Percentiles rank a stretch among this genome's conserved stretches.
Conservation (phyloP, 2,888 invertebrate genomes). For the Drosophila emarginata region DNA sequence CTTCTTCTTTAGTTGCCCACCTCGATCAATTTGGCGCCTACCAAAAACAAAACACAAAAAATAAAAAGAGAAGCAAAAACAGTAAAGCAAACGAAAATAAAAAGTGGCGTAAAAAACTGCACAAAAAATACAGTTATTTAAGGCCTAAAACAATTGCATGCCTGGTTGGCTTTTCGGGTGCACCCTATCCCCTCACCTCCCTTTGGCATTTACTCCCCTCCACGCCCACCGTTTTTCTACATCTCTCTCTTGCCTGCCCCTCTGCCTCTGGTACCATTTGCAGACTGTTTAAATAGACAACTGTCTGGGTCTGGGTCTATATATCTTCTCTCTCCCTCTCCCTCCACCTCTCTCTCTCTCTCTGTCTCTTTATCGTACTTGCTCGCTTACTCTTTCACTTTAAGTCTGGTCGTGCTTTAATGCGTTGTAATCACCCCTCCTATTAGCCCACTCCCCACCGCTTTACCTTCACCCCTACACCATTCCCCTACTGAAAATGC, state of each 20-base stretch:
- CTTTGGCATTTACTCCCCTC: not conserved
- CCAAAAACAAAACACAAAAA: conserved; percentile 21
- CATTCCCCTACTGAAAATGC: conserved; percentile 37
- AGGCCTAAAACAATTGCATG: conserved; percentile 69
- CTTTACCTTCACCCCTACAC: not conserved
- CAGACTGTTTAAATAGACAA: conserved; percentile 57
- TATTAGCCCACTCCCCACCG: not conserved
- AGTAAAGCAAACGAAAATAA: not conserved
- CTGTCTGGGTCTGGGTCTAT: conserved; percentile 53
- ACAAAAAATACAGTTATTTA: conserved; percentile 62
- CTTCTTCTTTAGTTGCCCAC: not conserved
- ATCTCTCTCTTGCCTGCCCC: conserved; percentile 9
- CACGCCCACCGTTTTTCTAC: not conserved
- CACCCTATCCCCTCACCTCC: conserved; percentile 4
- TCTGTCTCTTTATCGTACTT: not conserved
- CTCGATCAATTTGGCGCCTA: conserved; percentile 53
- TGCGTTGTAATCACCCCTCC: conserved; percentile 27
- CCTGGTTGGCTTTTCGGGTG: conserved; percentile 58
- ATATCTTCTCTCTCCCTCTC: not conserved
- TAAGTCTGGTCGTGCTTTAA: conserved; percentile 44
- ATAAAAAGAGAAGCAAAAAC: not conserved
- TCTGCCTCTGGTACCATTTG: not conserved
- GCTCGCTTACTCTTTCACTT: not conserved
- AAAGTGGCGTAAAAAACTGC: conserved; percentile 15
- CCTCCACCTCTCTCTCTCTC: not conserved